Conservation (phyloP, 2,888 invertebrate genomes). For the Pterostichus niger region DNA sequence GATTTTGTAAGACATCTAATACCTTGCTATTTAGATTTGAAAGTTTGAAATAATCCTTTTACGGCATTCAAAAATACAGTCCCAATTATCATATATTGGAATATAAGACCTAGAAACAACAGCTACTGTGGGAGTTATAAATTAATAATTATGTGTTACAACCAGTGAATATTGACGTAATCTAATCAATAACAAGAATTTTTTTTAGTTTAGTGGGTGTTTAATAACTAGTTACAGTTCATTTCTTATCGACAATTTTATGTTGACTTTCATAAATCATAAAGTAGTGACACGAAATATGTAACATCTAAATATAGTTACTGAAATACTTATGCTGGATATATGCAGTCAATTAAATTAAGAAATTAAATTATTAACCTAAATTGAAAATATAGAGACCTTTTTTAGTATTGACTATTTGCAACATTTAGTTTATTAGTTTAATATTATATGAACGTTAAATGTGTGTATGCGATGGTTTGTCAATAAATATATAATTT, state of each 20-base stretch:
- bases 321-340: too few species aligned
- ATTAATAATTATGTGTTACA: slow-evolving; percentile 22
- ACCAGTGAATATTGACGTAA: slow-evolving; percentile 30
- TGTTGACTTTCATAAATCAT: slow-evolving; percentile 2
- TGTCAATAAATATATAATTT: too few species aligned
- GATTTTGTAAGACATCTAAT: too few species aligned
- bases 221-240: slow-evolving; percentile 36
- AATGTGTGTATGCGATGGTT: too few species aligned
- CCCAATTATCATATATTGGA: not conserved
- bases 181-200: slow-evolving; percentile 34
- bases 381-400: too few species aligned
- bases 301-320: slow-evolving; percentile 3
- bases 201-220: slow-evolving; percentile 34
- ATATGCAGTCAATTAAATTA: too few species aligned
- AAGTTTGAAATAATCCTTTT: not conserved
- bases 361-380: too few species aligned
- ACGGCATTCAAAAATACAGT: not conserved
- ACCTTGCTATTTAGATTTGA: too few species aligned
- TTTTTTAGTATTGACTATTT: too few species aligned
- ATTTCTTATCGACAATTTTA: slow-evolving; percentile 19
- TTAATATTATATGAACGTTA: too few species aligned
- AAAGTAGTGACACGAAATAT: not conserved
- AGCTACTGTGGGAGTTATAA: slow-evolving; percentile 37
- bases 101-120: slow-evolving; percentile 4
- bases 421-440: too few species aligned